phyloP scores from a whole-genome alignment of 2,888 invertebrate genomes.

The Biston stratarius region DNA sequence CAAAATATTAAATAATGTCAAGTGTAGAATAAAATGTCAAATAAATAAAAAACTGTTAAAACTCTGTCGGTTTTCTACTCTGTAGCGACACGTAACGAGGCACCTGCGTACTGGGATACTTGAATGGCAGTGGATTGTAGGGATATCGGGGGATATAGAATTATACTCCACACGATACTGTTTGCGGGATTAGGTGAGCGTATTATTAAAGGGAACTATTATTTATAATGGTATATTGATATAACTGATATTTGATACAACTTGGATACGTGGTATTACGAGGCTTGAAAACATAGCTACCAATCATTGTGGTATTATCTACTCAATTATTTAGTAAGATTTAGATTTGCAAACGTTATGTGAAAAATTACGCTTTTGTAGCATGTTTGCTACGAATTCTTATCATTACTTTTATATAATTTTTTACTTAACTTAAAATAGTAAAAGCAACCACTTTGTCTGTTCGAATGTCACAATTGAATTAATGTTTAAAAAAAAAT shows the following conservation, averaged over 20 bases:
- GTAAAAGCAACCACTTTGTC: no score
- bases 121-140: conserved; percentile 22
- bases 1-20: no score
- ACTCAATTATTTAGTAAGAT: no score
- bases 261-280: neutral
- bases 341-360: no score
- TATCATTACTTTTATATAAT: no score
- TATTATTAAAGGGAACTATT: conserved; percentile 4
- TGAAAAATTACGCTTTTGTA: no score
- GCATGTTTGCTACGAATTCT: no score
- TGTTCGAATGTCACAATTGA: no score
- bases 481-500: no score
- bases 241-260: conserved; percentile 1
- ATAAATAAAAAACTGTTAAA: no score
- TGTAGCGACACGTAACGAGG: conserved; percentile 24
- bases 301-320: neutral
- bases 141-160: conserved; percentile 5
- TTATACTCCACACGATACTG: conserved; percentile 3
- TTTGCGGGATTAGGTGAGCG: neutral
- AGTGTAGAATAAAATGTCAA: no score
- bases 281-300: neutral
- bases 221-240: neutral
- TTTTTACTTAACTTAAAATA: no score
- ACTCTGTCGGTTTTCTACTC: neutral
- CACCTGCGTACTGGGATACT: conserved; percentile 21